These are phyloP conservation scores for Eristalis arbustorum DNA, from an alignment of 2,888 invertebrate species.

Conservation along the genomic window DNA sequence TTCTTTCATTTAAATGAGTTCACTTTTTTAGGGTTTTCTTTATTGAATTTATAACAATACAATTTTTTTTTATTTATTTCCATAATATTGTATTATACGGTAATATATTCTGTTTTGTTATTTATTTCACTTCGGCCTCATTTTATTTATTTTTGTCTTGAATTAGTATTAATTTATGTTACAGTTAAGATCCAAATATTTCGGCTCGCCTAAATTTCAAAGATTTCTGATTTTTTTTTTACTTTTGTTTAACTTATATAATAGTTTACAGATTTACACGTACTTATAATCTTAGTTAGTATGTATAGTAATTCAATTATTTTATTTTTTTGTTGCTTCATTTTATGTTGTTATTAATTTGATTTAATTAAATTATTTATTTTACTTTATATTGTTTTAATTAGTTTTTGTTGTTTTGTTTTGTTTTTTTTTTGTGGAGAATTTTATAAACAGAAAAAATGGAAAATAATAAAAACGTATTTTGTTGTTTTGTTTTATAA, in stretches of 20 bases:
- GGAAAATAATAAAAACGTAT: neutral
- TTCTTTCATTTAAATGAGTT: conserved; percentile 61
- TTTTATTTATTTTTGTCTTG: neutral
- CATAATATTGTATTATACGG: conserved; percentile 60
- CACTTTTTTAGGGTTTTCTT: conserved; percentile 64
- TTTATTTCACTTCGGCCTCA: conserved; percentile 12
- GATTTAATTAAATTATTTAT: conserved; percentile 20
- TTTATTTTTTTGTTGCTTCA: neutral
- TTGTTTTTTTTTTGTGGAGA: neutral
- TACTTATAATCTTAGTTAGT: conserved; percentile 65
- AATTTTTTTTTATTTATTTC: conserved; percentile 59
- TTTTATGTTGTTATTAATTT: conserved; percentile 42
- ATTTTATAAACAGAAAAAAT: conserved; percentile 4
- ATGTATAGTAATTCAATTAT: conserved; percentile 53
- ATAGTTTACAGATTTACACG: conserved; percentile 70
- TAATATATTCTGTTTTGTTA: conserved; percentile 38
- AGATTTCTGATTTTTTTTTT: conserved; percentile 3
- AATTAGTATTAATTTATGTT: conserved; percentile 64
- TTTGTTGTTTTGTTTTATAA: conserved; percentile 36
- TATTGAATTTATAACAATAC: conserved; percentile 71
- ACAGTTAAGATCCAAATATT: conserved; percentile 69
- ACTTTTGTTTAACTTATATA: conserved; percentile 53
- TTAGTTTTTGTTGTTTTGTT: neutral
- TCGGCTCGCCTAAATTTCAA: conserved; percentile 47
- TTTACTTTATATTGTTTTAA: conserved; percentile 8